Evolutionary conservation across 1,140 invertebrate species (phyloP), one percentile per base, ranked within the genome.

Genomic region (Triops longicaudatus): DNA sequence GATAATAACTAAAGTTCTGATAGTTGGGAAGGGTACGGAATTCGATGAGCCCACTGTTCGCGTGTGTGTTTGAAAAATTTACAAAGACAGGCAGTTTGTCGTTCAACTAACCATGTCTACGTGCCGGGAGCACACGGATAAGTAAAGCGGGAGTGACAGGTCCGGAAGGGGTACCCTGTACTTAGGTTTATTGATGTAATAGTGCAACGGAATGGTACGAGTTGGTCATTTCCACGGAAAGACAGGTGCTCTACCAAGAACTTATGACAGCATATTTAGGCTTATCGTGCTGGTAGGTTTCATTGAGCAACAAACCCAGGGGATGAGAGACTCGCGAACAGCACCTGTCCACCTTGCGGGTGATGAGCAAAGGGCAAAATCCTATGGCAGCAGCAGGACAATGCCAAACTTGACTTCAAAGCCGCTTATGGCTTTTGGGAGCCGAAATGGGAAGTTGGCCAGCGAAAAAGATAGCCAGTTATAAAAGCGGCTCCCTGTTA

Each of bases 81-180:
- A 37, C 7, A 37, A 37, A 63, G 50, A 63, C 50, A 17, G 50
- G 50, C 50, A 3, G 31, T 22, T 63, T 63, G 11, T 63, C 50
- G 50, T 63, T 17, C 22, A 63, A 63, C 50, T 22, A 63, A 14
- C 22, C 50, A 4, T 50, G 17, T 22, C 50, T 22, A 63, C 50
- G 50, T 17, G 22, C 22, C 50, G 14, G 22, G 50, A 14, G 17
- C 14, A 63, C 50, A 22, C 10, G 22, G 50, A 63, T 14, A 22
- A n/a, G 22, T n/a, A 63, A 63, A 63, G 50, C 50, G 17, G 50
- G 50, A 63, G 50, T 63, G 50, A 63, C 50, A 22, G 50, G 50
- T 63, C 50, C 50, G 50, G 50, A 63, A 63, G 50, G 22, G 50
- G 50, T 63, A 63, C 50, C 50, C 50, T 63, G 50, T 63, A 63